Evolutionary conservation across 2,113 vertebrate species (phyloP).

Genomic region (Atlantisia rogersi): DNA sequence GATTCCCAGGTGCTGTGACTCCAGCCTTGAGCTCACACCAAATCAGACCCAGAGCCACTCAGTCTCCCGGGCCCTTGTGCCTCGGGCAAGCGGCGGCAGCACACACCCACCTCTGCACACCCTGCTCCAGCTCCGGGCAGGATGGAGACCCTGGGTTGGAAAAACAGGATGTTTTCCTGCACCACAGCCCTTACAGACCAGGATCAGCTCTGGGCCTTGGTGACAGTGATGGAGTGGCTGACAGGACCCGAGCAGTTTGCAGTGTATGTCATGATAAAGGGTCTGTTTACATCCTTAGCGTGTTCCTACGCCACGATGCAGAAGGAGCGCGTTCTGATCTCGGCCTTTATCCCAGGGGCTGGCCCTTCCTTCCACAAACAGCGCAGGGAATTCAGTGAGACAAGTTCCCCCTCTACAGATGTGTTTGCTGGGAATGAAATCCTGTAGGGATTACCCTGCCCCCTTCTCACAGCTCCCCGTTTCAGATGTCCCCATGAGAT

Average conservation of each 20-base stretch:
- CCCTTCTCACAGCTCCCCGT: neutral
- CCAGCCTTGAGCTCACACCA: neutral
- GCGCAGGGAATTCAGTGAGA: neutral
- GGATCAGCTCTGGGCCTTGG: neutral
- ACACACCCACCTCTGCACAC: neutral
- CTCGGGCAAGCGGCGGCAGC: neutral
- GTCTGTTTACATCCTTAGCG: neutral
- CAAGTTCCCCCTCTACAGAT: neutral
- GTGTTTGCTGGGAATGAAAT: neutral
- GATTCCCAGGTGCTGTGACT: neutral
- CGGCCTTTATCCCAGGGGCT: neutral
- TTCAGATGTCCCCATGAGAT: neutral
- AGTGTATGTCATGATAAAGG: neutral
- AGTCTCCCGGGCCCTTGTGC: neutral
- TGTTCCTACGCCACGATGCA: neutral
- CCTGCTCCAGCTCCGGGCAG: neutral
- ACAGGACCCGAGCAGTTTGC: neutral
- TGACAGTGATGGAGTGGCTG: neutral
- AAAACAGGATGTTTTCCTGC: neutral
- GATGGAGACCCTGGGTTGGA: neutral
- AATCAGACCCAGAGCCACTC: neutral
- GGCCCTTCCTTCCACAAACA: neutral
- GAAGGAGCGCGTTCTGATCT: neutral
- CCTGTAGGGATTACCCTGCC: neutral
- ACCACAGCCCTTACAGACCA: neutral